Percentiles rank a stretch among this genome's conserved stretches.
These are phyloP conservation scores for Acleris sparsana DNA, from an alignment of 2,888 invertebrate species.

Conservation along the genomic window DNA sequence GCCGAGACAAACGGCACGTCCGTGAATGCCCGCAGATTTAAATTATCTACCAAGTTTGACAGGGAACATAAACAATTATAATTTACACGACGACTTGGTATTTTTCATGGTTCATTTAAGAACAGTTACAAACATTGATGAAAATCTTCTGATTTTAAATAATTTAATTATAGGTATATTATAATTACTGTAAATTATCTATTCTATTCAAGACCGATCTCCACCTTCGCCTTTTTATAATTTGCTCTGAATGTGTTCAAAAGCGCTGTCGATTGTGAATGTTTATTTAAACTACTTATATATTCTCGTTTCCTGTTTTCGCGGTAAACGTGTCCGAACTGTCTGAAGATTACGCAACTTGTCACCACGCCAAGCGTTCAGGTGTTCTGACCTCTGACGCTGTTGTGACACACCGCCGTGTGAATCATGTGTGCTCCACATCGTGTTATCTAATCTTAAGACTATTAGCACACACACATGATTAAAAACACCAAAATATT, in stretches of 20 bases:
- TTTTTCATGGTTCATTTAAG: no score
- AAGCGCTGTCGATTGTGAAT: constrained; percentile 14
- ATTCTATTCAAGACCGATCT: no score
- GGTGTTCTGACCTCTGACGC: constrained; percentile 70
- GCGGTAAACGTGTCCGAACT: constrained; percentile 54
- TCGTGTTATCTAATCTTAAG: constrained; percentile 31
- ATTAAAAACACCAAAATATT: background rate
- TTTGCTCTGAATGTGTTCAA: background rate
- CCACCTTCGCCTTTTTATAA: background rate
- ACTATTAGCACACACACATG: constrained; percentile 24
- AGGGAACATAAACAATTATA: no score
- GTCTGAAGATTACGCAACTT: constrained; percentile 71
- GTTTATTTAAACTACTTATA: constrained; percentile 39
- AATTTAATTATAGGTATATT: no score
- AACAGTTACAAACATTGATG: no score
- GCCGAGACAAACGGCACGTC: no score
- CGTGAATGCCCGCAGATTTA: no score
- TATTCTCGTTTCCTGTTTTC: constrained; percentile 78
- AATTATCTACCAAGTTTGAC: no score
- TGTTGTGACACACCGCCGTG: constrained; percentile 52
- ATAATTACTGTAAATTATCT: no score
- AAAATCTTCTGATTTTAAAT: no score
- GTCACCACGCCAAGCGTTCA: constrained; percentile 74
- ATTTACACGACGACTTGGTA: no score
- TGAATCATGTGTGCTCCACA: constrained; percentile 49